Evolutionary conservation across 2,797 vertebrate species (phyloP).

Genomic region (Spinus pinus): DNA sequence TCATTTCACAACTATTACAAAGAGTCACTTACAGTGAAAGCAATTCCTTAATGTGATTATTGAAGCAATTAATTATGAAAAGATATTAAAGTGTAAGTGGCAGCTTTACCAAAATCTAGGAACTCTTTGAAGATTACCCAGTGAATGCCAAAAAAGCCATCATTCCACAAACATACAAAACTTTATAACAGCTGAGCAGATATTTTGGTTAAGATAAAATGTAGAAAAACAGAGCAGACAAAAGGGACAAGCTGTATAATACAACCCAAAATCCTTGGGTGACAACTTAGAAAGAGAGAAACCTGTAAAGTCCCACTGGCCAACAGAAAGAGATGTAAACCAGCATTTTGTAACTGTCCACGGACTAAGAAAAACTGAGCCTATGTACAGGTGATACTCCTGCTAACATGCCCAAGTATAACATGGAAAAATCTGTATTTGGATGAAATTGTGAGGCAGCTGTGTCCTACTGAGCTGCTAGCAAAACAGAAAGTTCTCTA

Average conservation of each 20-base stretch:
- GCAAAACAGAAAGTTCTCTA: background rate
- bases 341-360: background rate
- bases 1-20: background rate
- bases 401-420: background rate
- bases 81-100: background rate
- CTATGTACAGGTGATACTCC: background rate
- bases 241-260: background rate
- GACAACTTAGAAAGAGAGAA: background rate
- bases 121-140: background rate
- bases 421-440: background rate
- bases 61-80: background rate
- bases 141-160: background rate
- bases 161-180: background rate
- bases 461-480: background rate
- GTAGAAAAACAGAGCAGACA: background rate
- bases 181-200: background rate
- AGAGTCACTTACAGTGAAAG: background rate
- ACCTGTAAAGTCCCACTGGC: background rate
- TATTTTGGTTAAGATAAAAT: background rate
- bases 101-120: background rate
- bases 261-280: background rate
- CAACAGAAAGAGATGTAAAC: background rate
- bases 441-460: background rate
- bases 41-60: background rate
- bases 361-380: background rate